Percentiles rank a stretch among this genome's conserved stretches.
phyloP scores from a whole-genome alignment of 2,113 vertebrate species.

The Myanophis thanlyinensis region DNA sequence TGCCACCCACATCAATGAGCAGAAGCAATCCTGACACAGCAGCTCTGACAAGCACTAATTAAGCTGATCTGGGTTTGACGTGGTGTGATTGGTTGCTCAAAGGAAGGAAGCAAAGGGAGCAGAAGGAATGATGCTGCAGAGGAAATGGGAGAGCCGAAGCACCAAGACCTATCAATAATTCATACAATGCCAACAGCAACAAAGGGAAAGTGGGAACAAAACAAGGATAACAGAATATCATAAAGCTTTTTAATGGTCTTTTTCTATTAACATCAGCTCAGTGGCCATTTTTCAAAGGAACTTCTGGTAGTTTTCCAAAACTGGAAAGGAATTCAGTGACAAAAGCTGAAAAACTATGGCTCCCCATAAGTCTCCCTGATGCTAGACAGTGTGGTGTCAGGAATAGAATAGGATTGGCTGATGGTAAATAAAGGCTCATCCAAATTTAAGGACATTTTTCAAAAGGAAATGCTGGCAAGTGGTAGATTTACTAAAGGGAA shows the following conservation, averaged over 20 bases:
- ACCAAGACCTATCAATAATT: constrained; percentile 86
- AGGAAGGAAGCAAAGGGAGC: constrained; percentile 64
- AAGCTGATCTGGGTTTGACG: constrained; percentile 62
- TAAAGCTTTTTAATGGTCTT: constrained; percentile 83
- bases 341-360: constrained; percentile 31
- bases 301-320: constrained; percentile 54
- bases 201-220: constrained; percentile 82
- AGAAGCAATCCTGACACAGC: constrained; percentile 76
- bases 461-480: background rate
- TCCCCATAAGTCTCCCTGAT: background rate
- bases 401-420: background rate
- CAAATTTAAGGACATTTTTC: background rate
- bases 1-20: constrained; percentile 50
- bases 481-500: background rate
- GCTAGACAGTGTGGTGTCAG: background rate
- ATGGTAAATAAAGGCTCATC: background rate
- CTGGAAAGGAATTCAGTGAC: constrained; percentile 34
- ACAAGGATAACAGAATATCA: constrained; percentile 75
- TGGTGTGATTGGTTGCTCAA: constrained; percentile 53
- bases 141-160: constrained; percentile 71
- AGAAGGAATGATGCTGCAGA: constrained; percentile 50
- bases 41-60: constrained; percentile 73
- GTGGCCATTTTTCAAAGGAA: constrained; percentile 61
- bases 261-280: constrained; percentile 84
- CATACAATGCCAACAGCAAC: constrained; percentile 87